Conservation (phyloP, 2,113 vertebrate species). For the Brachyhypopomus occidentalis region DNA sequence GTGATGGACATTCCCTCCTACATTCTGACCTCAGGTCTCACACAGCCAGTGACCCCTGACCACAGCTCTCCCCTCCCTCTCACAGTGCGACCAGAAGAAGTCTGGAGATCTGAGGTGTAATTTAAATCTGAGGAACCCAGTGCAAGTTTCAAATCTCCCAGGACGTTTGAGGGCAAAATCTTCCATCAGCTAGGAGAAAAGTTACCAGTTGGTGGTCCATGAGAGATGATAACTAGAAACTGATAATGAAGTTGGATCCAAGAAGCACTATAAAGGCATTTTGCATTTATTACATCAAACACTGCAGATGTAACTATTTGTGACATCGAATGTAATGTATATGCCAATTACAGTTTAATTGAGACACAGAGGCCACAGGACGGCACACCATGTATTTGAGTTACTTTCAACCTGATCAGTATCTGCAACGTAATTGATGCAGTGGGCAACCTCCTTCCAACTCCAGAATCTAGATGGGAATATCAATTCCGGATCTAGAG, state of each 20-base stretch:
- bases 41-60: slow-evolving; percentile 5
- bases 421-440: slow-evolving; percentile 7
- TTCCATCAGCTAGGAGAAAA: neutral
- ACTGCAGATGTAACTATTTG: neutral
- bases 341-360: slow-evolving; percentile 9
- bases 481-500: neutral
- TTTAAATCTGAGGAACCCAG: neutral
- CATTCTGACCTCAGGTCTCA: neutral
- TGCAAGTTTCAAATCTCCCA: neutral
- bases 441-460: neutral
- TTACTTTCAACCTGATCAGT: neutral
- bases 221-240: neutral
- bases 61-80: neutral
- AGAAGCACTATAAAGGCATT: slow-evolving; percentile 11
- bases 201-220: neutral
- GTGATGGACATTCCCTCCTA: slow-evolving; percentile 1
- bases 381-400: neutral
- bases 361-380: neutral
- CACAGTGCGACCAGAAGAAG: neutral
- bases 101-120: slow-evolving; percentile 1
- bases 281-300: neutral
- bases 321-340: neutral
- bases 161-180: neutral
- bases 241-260: neutral
- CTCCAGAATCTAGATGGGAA: neutral